These are phyloP conservation scores for Spea bombifrons DNA, from an alignment of 2,113 vertebrate genomes.

Conservation along the genomic window DNA sequence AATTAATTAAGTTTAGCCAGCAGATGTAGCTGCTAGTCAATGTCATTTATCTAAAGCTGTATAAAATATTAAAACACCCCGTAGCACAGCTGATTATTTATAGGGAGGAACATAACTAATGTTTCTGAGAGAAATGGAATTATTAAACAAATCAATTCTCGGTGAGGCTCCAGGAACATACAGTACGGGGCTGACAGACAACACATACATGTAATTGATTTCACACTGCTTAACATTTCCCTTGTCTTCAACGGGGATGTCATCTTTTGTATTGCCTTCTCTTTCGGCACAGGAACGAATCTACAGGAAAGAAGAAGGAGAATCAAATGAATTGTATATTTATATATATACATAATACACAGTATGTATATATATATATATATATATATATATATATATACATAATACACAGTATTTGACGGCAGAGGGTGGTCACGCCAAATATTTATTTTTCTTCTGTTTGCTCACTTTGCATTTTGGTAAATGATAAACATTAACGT, in stretches of 20 bases:
- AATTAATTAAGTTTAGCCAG: not conserved
- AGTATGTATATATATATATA: no score
- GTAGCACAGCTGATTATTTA: not conserved
- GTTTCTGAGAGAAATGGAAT: not conserved
- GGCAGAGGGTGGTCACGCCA: no score
- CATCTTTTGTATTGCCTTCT: conserved; percentile 82
- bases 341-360: no score
- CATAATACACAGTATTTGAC: no score
- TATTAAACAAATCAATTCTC: not conserved
- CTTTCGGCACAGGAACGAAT: conserved; percentile 84
- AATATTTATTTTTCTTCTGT: no score
- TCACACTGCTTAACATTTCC: conserved; percentile 94
- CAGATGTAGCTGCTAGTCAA: not conserved
- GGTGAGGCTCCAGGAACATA: not conserved
- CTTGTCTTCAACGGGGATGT: conserved; percentile 89
- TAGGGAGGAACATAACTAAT: not conserved
- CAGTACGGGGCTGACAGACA: not conserved
- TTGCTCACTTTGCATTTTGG: no score
- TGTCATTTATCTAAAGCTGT: not conserved
- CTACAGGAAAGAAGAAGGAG: conserved; percentile 60
- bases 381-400: no score
- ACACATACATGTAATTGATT: conserved; percentile 92
- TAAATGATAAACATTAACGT: no score
- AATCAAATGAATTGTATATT: not conserved
- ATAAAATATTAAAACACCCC: not conserved